Base-by-base conservation (phyloP, 2,888 invertebrate genomes). In the Chrysolina americana region DNA sequence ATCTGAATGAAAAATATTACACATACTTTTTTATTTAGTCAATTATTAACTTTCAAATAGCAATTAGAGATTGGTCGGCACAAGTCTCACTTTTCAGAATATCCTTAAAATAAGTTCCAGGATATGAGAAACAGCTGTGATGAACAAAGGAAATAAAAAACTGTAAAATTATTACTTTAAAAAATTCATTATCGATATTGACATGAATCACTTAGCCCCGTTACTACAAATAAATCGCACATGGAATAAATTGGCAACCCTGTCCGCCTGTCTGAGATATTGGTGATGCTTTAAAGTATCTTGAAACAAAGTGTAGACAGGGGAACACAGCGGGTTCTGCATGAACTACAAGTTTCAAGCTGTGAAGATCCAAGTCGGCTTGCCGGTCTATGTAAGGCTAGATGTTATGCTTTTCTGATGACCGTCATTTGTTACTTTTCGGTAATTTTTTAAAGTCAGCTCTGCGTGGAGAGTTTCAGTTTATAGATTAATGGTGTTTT, bases 281-380 rank as follows among this genome's bases (percentile, higher is more conserved):
- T n/a, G 21, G 59, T 36, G 59, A 59, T 59, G 59, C 59, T 59
- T 59, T 65, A 21, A 47, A n/a, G n/a, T 50, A 50, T 68, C 64
- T 70, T 70, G 73, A 79, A 77, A 79, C 80, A 82, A 81, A 82
- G 83, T 82, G 83, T 77, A 81, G 82, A 83, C 83, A 81, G 80
- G 77, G 76, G 76, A 75, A 76, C 82, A 21, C 83, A 81, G 82
- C 82, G 79, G 82, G 83, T 72, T 71, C 73, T 74, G 78, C 81
- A 81, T 80, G 79, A 81, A 81, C 81, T 82, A 84, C 83, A 84
- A 81, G 83, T 70, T 59, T 78, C 83, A 82, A 80, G 82, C 81
- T 79, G 83, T 15, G 83, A 78, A 71, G 68, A 76, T 76, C 78
- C 73, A 78, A 80, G 78, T 78, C 76, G 82, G 73, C 68, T 4